These are phyloP conservation scores for Caenorhabditis virilis DNA, from an alignment of 2,888 invertebrate species.

Conservation along the genomic window DNA sequence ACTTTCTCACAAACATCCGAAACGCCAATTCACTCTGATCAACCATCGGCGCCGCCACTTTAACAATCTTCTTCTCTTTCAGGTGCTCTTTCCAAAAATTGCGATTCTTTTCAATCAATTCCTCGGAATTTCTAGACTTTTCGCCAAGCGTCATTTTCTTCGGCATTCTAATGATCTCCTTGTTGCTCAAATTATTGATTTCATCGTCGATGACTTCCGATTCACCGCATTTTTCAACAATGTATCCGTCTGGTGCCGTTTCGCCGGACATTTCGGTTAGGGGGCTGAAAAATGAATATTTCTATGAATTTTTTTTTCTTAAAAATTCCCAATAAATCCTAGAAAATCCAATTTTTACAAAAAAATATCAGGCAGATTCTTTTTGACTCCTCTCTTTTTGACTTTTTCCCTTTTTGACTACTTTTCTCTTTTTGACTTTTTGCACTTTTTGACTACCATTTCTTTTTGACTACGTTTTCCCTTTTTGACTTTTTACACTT, in stretches of 20 bases:
- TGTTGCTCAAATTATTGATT: no score
- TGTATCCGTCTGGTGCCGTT: conserved; percentile 37
- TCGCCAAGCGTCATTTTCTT: conserved; percentile 28
- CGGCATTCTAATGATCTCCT: conserved; percentile 34
- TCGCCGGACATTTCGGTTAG: conserved; percentile 25
- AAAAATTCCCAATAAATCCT: no score
- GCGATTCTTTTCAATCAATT: conserved; percentile 32
- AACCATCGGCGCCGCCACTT: conserved; percentile 67
- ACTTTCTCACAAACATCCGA: conserved; percentile 79
- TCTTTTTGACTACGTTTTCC: no score
- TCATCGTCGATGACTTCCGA: conserved; percentile 21
- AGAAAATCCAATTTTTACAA: no score
- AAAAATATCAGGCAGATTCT: background rate
- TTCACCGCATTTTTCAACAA: conserved; percentile 40
- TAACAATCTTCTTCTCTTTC: conserved; percentile 43
- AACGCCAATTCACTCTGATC: conserved; percentile 68
- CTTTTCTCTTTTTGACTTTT: no score
- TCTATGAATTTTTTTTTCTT: background rate
- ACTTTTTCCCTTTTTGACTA: no score
- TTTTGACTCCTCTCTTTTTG: background rate
- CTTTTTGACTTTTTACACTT: no score
- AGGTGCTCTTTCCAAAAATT: conserved; percentile 55
- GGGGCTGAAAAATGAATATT: no score
- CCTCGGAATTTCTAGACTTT: conserved; percentile 28
- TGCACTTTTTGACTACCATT: no score